phyloP scores from a whole-genome alignment of 2,113 vertebrate species.

The Petromus typicus region DNA sequence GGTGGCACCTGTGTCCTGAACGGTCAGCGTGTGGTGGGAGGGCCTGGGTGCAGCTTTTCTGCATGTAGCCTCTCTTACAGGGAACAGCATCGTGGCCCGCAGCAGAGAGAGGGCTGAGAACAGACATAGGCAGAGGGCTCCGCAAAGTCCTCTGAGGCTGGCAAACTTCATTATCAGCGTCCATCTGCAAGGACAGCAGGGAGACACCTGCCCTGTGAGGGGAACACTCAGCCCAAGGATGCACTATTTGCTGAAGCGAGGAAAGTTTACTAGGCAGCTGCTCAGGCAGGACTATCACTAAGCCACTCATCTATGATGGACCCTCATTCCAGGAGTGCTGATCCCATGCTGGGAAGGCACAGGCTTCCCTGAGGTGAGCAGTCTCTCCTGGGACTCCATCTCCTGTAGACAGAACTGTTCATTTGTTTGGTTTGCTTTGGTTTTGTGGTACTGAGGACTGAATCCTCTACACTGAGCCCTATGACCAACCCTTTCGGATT shows the following conservation, averaged over 20 bases:
- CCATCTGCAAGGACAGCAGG: not conserved
- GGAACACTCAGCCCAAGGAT: accelerated
- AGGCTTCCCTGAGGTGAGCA: not conserved
- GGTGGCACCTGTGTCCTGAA: accelerated
- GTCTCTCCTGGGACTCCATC: too few relatives aligned
- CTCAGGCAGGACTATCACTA: not conserved
- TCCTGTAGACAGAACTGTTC: not conserved
- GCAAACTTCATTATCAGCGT: not conserved
- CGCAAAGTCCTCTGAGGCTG: not conserved
- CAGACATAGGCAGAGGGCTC: accelerated
- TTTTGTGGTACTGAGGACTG: not conserved
- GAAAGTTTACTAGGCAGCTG: not conserved
- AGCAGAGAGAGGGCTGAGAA: not conserved
- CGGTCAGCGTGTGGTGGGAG: not conserved
- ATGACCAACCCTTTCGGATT: not conserved
- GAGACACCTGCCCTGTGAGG: too few relatives aligned
- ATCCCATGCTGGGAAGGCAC: accelerated
- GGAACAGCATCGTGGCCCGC: not conserved
- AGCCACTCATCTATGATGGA: not conserved
- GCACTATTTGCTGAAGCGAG: too few relatives aligned
- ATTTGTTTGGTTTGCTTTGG: not conserved
- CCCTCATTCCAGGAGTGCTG: not conserved
- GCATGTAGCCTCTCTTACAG: not conserved
- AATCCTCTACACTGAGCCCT: not conserved
- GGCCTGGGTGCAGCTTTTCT: too few relatives aligned